Conservation (phyloP, 2,888 invertebrate genomes). For the Agrotis clavis region DNA sequence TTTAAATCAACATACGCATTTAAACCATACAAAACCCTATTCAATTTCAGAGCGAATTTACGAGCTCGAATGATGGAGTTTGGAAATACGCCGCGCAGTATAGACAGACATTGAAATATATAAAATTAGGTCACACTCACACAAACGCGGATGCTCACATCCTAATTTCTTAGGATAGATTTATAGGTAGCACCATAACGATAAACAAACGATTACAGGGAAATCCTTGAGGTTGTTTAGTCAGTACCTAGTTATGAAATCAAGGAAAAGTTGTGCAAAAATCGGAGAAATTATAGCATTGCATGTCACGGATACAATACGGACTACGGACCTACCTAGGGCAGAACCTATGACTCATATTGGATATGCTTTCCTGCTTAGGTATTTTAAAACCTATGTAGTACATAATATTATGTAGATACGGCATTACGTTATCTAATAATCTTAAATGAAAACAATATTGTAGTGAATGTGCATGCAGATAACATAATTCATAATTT, state of each 20-base stretch:
- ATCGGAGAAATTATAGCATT: constrained; percentile 41
- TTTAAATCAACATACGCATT: not conserved
- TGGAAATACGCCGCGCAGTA: constrained; percentile 60
- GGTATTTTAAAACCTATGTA: constrained; percentile 22
- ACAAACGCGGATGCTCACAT: constrained; percentile 54
- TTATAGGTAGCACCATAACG: constrained; percentile 34
- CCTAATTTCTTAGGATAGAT: constrained; percentile 61
- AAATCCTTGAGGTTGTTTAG: constrained; percentile 14
- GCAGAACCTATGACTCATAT: constrained; percentile 54
- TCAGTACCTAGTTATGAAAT: not conserved
- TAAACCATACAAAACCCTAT: constrained; percentile 32
- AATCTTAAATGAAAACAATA: constrained; percentile 27
- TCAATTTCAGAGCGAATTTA: constrained; percentile 46
- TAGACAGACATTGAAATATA: constrained; percentile 66
- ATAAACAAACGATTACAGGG: constrained; percentile 31
- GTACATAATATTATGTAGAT: not conserved
- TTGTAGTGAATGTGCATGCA: constrained; percentile 21
- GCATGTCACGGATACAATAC: constrained; percentile 45
- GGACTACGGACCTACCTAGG: constrained; percentile 31
- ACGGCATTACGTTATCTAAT: constrained; percentile 6
- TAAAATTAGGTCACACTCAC: constrained; percentile 69
- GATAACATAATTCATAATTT: constrained; percentile 3
- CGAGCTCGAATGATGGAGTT: constrained; percentile 42
- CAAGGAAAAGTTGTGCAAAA: constrained; percentile 28
- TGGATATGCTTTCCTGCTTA: constrained; percentile 13